phyloP scores from a whole-genome alignment of 2,113 vertebrate species.

The Charina bottae region DNA sequence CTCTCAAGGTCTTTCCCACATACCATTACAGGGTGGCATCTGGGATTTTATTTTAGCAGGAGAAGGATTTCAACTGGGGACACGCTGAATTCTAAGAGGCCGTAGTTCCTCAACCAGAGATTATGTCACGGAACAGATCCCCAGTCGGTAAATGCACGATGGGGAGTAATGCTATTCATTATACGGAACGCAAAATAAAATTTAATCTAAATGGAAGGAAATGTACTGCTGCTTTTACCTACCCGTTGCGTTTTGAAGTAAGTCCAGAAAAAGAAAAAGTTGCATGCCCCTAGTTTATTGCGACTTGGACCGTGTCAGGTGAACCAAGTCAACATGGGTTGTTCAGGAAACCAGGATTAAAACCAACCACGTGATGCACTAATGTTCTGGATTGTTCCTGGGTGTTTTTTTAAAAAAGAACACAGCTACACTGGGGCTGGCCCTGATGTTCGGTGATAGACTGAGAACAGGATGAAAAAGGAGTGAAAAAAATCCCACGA shows the following conservation, averaged over 20 bases:
- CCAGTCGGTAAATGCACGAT: background rate
- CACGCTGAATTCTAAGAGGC: background rate
- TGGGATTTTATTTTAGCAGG: background rate
- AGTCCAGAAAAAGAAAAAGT: background rate
- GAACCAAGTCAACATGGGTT: background rate
- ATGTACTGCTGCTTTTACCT: background rate
- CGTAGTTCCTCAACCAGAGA: background rate
- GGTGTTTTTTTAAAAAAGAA: background rate
- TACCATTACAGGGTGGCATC: no score
- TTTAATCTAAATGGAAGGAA: background rate
- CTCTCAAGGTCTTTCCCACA: no score
- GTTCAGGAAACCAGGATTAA: background rate
- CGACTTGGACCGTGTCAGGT: background rate
- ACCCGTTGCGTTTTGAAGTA: background rate
- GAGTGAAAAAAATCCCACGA: no score
- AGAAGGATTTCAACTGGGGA: background rate
- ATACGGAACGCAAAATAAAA: background rate
- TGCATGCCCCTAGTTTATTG: background rate
- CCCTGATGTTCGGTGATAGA: background rate
- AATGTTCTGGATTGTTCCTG: background rate
- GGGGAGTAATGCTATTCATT: background rate
- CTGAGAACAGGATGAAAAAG: background rate
- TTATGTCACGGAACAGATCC: background rate
- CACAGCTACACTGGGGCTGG: background rate
- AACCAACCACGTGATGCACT: background rate